A percentile compares a stretch with the other conserved stretches of the same genome.
Conservation (phyloP, 2,113 vertebrate genomes). For the Henicopernis longicauda region DNA sequence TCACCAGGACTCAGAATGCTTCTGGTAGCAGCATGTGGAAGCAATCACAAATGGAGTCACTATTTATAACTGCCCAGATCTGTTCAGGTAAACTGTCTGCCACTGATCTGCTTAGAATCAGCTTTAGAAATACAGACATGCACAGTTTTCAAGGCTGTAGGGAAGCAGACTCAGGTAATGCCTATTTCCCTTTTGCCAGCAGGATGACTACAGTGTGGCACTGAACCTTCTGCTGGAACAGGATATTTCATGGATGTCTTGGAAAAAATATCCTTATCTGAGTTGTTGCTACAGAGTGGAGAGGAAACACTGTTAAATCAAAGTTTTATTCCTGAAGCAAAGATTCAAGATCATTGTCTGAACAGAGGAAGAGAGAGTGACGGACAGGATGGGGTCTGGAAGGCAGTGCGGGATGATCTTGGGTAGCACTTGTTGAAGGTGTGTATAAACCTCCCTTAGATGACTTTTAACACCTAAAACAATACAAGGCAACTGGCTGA, state of each 20-base stretch:
- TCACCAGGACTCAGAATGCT: background rate
- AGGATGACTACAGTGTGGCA: background rate
- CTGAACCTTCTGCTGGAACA: background rate
- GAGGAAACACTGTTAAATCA: background rate
- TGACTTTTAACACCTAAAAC: background rate
- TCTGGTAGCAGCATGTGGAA: background rate
- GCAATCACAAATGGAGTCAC: background rate
- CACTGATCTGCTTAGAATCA: background rate
- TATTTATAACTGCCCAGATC: background rate
- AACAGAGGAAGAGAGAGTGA: background rate
- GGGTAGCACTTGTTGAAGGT: background rate
- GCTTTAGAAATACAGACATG: background rate
- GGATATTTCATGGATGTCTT: background rate
- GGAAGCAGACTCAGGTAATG: background rate
- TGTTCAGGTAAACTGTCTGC: background rate
- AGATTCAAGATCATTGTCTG: background rate
- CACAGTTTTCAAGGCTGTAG: background rate
- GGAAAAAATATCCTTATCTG: background rate
- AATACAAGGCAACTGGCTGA: background rate
- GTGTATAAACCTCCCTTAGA: background rate
- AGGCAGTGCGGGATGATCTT: background rate
- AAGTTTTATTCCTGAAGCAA: background rate
- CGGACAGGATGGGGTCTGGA: background rate
- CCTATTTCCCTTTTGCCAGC: background rate
- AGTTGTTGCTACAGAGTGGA: background rate